Conservation (phyloP, 2,797 vertebrate species). For the Acipenser oxyrinchus region DNA sequence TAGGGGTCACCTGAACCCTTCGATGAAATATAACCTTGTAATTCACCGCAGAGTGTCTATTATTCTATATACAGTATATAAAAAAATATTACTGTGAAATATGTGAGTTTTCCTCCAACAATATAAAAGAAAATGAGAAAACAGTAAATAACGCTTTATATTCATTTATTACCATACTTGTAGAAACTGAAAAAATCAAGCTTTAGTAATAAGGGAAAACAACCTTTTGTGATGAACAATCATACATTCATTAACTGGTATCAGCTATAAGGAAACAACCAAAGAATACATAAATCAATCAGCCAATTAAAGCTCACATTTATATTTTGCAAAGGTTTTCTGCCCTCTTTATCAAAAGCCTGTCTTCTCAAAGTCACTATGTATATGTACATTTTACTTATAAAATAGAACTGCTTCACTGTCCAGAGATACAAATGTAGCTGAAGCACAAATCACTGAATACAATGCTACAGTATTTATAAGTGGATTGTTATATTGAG, state of each 20-base stretch:
- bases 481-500: no score
- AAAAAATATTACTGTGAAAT: no score
- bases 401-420: no score
- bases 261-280: neutral
- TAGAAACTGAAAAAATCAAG: neutral
- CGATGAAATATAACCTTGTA: no score
- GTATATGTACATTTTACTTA: neutral
- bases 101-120: no score
- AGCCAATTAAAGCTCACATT: neutral
- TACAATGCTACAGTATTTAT: no score
- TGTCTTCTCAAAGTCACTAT: neutral
- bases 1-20: no score
- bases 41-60: no score
- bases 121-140: no score
- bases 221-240: neutral
- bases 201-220: neutral
- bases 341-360: neutral
- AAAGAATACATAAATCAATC: neutral
- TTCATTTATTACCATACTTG: neutral
- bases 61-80: no score
- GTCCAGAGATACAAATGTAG: no score
- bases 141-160: neutral
- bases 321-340: neutral
- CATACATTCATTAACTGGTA: neutral
- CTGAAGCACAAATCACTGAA: no score